A percentile compares a stretch with the other conserved stretches of the same genome.
These are phyloP conservation scores for Sciaenops ocellatus DNA, from an alignment of 2,797 vertebrate species.

Conservation along the genomic window DNA sequence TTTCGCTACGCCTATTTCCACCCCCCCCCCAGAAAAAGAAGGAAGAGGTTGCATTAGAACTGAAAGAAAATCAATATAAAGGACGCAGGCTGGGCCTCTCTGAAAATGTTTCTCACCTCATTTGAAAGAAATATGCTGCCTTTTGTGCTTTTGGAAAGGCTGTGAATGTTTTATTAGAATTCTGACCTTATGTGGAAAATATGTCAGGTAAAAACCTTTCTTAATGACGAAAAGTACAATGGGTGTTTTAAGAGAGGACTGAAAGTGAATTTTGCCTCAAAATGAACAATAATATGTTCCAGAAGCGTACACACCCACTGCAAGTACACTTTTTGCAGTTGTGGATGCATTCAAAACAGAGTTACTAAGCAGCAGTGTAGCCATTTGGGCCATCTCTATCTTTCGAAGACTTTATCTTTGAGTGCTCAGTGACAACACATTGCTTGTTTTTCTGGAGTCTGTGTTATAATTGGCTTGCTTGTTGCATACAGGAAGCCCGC, in stretches of 20 bases:
- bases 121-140: constrained; percentile 49
- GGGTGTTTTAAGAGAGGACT: constrained; percentile 39
- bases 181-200: constrained; percentile 73
- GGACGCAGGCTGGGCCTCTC: constrained; percentile 24
- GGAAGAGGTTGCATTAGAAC: constrained; percentile 32
- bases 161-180: constrained; percentile 65
- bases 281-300: constrained; percentile 46
- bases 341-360: constrained; percentile 6
- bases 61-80: constrained; percentile 57
- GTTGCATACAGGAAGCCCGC: constrained; percentile 68
- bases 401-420: constrained; percentile 42
- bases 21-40: constrained; percentile 8
- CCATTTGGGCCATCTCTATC: constrained; percentile 23
- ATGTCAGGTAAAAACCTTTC: constrained; percentile 58
- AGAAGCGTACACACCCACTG: constrained; percentile 14
- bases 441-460: constrained; percentile 57
- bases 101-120: constrained; percentile 67
- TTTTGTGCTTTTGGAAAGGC: constrained; percentile 51
- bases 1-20: constrained; percentile 61
- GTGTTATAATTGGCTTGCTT: constrained; percentile 68
- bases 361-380: constrained; percentile 6
- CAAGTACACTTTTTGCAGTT: constrained; percentile 7
- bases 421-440: constrained; percentile 39
- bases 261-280: constrained; percentile 20
- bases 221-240: constrained; percentile 64